A percentile compares a stretch with the other conserved stretches of the same genome.
Conservation (phyloP, 2,797 vertebrate species). For the Chrysocyon brachyurus region DNA sequence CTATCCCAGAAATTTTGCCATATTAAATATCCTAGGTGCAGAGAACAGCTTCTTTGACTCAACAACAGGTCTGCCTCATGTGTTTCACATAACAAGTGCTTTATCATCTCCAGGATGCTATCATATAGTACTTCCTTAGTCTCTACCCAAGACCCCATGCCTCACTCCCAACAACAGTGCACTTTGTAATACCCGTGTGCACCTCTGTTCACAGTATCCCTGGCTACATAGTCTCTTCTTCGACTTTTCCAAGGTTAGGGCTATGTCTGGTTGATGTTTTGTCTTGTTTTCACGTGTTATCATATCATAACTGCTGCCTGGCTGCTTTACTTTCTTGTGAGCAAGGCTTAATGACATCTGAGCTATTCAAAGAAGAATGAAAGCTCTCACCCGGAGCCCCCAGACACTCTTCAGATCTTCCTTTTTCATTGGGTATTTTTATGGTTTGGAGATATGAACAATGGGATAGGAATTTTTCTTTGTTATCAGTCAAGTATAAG, state of each 20-base stretch:
- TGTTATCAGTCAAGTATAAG: neutral
- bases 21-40: neutral
- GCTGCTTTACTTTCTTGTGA: conserved; percentile 17
- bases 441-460: neutral
- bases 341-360: neutral
- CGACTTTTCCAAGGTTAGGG: neutral
- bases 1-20: neutral
- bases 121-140: neutral
- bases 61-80: neutral
- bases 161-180: neutral
- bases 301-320: neutral
- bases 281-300: neutral
- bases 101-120: neutral
- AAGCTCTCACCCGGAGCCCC: neutral
- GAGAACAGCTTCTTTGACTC: neutral
- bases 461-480: neutral
- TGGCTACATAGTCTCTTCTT: neutral
- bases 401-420: neutral
- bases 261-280: neutral
- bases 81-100: neutral
- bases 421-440: neutral
- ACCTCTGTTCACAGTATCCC: neutral
- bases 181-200: too few species aligned
- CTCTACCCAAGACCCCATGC: neutral
- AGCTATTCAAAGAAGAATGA: neutral